Percentiles rank a stretch among this genome's conserved stretches.
Evolutionary conservation across 2,113 vertebrate species (phyloP).

Genomic region (Cephalopterus ornatus): DNA sequence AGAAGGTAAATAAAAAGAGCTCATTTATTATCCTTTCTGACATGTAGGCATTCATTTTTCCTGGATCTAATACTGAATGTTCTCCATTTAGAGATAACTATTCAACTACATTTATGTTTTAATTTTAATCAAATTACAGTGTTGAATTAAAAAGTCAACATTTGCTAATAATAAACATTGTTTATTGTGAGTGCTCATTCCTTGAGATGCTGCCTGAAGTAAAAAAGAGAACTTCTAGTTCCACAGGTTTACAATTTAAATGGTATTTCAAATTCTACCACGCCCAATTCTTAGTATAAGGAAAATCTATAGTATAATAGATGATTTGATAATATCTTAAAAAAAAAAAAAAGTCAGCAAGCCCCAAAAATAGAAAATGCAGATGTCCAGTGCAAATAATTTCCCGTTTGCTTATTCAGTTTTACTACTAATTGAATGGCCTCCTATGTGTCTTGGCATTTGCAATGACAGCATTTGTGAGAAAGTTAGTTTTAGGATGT

Average conservation of each 20-base stretch:
- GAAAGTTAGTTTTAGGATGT: conserved; percentile 45
- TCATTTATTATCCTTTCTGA: neutral
- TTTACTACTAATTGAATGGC: neutral
- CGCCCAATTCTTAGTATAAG: neutral
- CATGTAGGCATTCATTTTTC: neutral
- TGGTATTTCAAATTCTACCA: neutral
- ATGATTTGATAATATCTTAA: neutral
- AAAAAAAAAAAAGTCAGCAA: neutral
- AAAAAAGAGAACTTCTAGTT: neutral
- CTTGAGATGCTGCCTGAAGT: neutral
- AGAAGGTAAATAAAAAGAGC: neutral
- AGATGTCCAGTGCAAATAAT: neutral
- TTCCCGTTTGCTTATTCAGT: neutral
- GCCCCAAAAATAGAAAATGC: neutral
- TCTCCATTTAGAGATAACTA: neutral
- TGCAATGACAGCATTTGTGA: conserved; percentile 29
- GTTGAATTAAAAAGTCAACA: neutral
- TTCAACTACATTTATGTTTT: neutral
- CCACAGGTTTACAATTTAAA: neutral
- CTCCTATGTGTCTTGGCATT: neutral
- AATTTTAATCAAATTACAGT: neutral
- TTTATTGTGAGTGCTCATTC: neutral
- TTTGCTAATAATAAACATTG: neutral
- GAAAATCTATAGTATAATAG: neutral
- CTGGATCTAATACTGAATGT: neutral